Evolutionary conservation across 2,113 vertebrate species (phyloP).

Genomic region (Ursus arctos): DNA sequence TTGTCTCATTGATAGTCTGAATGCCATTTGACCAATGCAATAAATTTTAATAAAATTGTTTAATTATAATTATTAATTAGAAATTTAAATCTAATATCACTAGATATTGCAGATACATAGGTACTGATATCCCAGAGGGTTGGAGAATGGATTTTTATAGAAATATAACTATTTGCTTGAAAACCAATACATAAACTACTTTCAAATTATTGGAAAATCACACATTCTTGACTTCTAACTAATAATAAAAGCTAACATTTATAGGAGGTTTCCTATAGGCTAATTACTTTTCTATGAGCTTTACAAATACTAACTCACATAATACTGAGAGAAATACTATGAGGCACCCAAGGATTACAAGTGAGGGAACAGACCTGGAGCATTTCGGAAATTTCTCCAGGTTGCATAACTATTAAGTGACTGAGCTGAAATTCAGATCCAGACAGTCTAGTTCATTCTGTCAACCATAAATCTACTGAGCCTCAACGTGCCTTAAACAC

Average conservation of each 20-base stretch:
- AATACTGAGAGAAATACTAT: not conserved
- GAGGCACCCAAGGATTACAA: not conserved
- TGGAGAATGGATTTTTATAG: not conserved
- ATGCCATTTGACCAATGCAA: not conserved
- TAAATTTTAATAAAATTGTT: not conserved
- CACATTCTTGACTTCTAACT: not conserved
- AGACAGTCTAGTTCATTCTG: not conserved
- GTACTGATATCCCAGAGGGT: not conserved
- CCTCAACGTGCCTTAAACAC: not conserved
- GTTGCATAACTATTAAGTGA: not conserved
- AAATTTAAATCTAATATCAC: not conserved
- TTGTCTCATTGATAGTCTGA: not conserved
- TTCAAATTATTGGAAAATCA: not conserved
- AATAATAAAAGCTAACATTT: slow-evolving; percentile 29
- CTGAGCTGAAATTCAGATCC: not conserved
- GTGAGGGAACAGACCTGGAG: not conserved
- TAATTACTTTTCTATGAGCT: not conserved
- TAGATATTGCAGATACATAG: not conserved
- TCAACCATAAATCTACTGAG: not conserved
- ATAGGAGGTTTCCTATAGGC: not conserved
- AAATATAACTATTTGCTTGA: not conserved
- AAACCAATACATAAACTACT: not conserved
- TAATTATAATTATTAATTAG: not conserved
- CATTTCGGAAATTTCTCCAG: not conserved
- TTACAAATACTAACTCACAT: not conserved